phyloP scores from a whole-genome alignment of 92 coral and sea anemone genomes.

The Micromussa lordhowensis region DNA sequence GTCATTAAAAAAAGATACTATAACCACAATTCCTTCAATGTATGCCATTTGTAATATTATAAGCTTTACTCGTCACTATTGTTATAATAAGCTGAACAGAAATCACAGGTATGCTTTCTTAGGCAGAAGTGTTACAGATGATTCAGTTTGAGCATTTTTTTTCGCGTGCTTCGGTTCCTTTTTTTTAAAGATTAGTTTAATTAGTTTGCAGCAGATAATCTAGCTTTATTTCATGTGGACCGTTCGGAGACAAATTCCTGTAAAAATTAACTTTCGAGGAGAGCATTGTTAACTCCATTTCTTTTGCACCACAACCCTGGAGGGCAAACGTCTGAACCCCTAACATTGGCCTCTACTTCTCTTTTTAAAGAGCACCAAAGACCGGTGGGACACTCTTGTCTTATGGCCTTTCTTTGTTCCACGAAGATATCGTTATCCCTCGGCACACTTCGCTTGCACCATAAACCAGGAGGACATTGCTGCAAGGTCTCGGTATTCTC shows the following conservation, averaged over 20 bases:
- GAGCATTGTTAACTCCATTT: not conserved
- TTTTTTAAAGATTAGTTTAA: not conserved
- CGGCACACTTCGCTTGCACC: constrained; percentile 24
- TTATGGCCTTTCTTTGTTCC: not conserved
- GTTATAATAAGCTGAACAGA: not conserved
- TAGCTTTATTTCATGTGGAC: not conserved
- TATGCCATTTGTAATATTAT: not conserved
- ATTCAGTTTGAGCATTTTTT: not conserved
- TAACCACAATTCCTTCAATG: not conserved
- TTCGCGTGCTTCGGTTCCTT: not conserved
- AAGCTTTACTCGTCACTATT: not conserved
- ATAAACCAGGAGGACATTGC: constrained; percentile 34
- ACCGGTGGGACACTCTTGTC: not conserved
- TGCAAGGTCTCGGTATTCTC: constrained; percentile 1
- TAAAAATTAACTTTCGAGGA: not conserved
- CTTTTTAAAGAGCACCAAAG: constrained; percentile 23
- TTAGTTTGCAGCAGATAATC: not conserved
- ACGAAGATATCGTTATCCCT: not conserved
- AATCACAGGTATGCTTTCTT: not conserved
- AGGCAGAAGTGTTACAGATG: not conserved
- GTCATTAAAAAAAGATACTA: not conserved
- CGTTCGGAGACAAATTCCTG: not conserved
- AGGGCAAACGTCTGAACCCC: constrained; percentile 5
- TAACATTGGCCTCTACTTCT: not conserved
- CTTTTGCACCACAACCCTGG: constrained; percentile 47